These are phyloP conservation scores for Volucella zonaria DNA, from an alignment of 2,888 invertebrate species.

Conservation along the genomic window DNA sequence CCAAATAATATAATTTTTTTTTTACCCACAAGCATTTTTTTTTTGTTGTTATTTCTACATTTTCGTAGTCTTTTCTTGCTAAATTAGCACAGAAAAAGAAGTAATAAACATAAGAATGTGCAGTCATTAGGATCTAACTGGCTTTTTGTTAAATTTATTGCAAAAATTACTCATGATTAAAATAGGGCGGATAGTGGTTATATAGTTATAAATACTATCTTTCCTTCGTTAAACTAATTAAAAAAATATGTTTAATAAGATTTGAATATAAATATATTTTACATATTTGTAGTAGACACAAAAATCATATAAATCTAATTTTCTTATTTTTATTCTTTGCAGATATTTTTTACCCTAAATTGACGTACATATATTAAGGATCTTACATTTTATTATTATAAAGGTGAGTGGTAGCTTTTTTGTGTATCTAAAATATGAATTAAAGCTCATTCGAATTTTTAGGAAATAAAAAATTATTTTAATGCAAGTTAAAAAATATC, in stretches of 20 bases:
- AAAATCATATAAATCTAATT: background rate
- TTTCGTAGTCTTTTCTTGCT: constrained; percentile 17
- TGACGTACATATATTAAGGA: constrained; percentile 40
- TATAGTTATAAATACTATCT: no score
- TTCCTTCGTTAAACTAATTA: no score
- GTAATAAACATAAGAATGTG: constrained; percentile 21
- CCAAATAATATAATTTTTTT: constrained; percentile 3
- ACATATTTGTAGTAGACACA: background rate
- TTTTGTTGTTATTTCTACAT: constrained; percentile 1
- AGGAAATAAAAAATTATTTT: no score
- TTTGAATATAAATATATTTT: no score
- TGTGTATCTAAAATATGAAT: background rate
- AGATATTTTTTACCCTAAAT: constrained; percentile 43
- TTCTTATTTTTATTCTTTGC: constrained; percentile 33
- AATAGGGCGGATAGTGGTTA: background rate
- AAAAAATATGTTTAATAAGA: no score
- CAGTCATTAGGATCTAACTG: constrained; percentile 24
- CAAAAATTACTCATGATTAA: background rate
- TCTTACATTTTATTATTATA: constrained; percentile 34
- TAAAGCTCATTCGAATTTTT: no score
- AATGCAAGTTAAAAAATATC: no score
- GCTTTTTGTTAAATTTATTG: background rate
- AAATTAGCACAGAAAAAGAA: constrained; percentile 43
- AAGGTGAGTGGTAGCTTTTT: constrained; percentile 32
- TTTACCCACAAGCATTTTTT: background rate